Base-by-base conservation (phyloP, 2,113 vertebrate genomes). In the Nettapus auritus region DNA sequence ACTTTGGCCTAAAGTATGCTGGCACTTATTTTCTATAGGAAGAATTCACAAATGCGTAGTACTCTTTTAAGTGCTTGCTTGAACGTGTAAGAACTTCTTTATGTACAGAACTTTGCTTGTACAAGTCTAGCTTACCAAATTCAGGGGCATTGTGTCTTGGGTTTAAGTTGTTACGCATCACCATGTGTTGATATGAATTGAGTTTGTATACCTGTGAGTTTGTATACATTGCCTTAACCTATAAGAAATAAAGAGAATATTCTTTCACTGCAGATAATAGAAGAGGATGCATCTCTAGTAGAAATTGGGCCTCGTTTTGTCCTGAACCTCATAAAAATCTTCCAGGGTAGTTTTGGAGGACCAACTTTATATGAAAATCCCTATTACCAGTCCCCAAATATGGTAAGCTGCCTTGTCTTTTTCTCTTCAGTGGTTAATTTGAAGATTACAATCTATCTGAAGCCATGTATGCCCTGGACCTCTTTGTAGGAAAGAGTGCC, bases 261-360 rank as follows among this genome's bases (percentile, higher is more conserved):
- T 84, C 5, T 86, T 85, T 91, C 83, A 34, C 93, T 96, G 48
- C 93, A 99, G 99, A 99, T 99, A 53, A 99, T 99, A 74, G 99
- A 99, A 96, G 99, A 99, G 94, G 99, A 99, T 74, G 99, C 98
- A 34, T 98, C 99, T 86, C 97, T 99, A 13, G 99, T 99, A 83
- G 99, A 99, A 98, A 99, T 99, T 50, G 99, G 99, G 44, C 99
- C 99, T 80, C 99, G 99, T 57, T 99, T 99, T 97, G 99, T 99
- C 74, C 98, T 99, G 87, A 99, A 99, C 91, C 98, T 99, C 59
- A 99, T 99, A 77, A 99, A 99, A 97, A 98, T 99, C 82, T 99
- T 99, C 94, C 98, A 99, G 83, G 99, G 99, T 59, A 99, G 99
- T 88, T 99, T 99, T 96, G 99, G 99, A 70, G 99, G 99, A 64